Conservation (phyloP, 37 sponge, comb jelly and placozoan species). For the Chondrosia reniformis region DNA sequence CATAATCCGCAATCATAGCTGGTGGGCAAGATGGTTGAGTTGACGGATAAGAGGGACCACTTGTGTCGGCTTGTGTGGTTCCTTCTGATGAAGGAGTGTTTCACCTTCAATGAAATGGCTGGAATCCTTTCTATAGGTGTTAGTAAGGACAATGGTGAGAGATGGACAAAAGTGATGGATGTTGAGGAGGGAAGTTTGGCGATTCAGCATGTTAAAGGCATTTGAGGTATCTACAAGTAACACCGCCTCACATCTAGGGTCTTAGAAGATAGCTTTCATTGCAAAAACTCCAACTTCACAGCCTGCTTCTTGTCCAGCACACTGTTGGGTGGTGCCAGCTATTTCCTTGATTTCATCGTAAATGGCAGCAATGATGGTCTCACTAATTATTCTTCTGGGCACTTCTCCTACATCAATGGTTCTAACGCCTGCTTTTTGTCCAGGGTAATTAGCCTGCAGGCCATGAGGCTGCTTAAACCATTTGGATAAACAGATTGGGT, state of each 20-base stretch:
- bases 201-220: background rate
- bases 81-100: background rate
- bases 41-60: background rate
- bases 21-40: background rate
- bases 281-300: background rate
- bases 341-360: background rate
- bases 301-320: background rate
- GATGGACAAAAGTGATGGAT: background rate
- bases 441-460: background rate
- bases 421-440: background rate
- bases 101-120: background rate
- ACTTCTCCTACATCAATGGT: conserved; percentile 1
- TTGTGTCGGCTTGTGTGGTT: conserved; percentile 1
- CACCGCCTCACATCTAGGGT: background rate
- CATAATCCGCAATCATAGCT: conserved; percentile 2
- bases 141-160: background rate
- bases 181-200: background rate
- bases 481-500: background rate
- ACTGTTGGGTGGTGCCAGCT: background rate
- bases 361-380: background rate
- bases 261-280: background rate
- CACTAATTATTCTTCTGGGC: background rate
- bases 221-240: background rate
- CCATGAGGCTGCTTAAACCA: background rate
- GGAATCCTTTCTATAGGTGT: background rate